Evolutionary conservation across 2,797 vertebrate species (phyloP), one percentile per base, ranked within the genome.

Genomic region (Betta splendens): DNA sequence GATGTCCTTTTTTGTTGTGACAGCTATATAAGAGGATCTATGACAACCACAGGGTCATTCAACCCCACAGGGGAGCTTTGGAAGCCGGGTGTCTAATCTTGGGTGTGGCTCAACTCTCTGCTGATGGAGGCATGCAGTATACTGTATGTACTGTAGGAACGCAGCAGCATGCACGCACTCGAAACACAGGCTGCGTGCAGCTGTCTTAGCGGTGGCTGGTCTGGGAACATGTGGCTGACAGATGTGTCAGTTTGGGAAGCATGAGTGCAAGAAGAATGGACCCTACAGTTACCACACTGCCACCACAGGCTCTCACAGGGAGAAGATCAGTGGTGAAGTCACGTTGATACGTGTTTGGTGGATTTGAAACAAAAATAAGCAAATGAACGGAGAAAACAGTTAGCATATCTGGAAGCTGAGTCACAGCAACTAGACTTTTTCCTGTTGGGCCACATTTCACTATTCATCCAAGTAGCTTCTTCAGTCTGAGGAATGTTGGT

Each of bases 151-250:
- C n/a, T n/a, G n/a, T 20, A 43, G 58, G 33, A 68, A 71, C 72
- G 68, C 18, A 39, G 40, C 45, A 69, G 42, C 43, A 57, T 52
- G 18, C 35, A 36, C n/a, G 33, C 25, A 31, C 26, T 9, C 5
- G 55, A 13, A 56, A 28, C 31, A 58, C 57, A 52, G 77, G 64
- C 61, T 80, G 75, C 21, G 44, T 52, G 29, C 56, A 79, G 58
- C 50, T 75, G 73, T 62, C 75, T n/a, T 46, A 50, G 31, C 15
- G 13, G 53, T 11, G 48, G 31, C 54, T 58, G 35, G 56, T 48
- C 67, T 47, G 18, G 39, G 56, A 69, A 74, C 89, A 89, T 88
- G 80, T 89, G 90, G 69, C 52, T 64, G 56, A 69, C 87, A 91
- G 87, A 85, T 88, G 80, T 70, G 62, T 61, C 52, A 40, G 37